These are phyloP conservation scores for Acanthurus tractus DNA, from an alignment of 2,797 vertebrate genomes.

Conservation along the genomic window DNA sequence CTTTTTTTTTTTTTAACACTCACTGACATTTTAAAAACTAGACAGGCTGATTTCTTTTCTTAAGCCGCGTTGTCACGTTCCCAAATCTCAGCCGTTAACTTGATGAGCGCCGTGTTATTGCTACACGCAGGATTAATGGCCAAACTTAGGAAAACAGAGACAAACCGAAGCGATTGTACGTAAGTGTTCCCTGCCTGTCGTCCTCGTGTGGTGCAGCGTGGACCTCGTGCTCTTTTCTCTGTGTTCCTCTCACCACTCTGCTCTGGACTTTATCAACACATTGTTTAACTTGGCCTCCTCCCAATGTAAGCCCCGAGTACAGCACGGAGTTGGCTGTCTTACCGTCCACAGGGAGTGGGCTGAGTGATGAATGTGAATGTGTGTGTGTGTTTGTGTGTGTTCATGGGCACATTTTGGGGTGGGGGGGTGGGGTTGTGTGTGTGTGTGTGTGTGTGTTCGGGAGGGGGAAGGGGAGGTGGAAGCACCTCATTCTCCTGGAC, in stretches of 20 bases:
- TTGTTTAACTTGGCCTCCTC: slow-evolving; percentile 85
- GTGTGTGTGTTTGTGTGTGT: slow-evolving; percentile 51
- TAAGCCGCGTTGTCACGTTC: slow-evolving; percentile 6
- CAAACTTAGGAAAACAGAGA: slow-evolving; percentile 36
- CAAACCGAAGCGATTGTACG: slow-evolving; percentile 54
- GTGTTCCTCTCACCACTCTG: slow-evolving; percentile 73
- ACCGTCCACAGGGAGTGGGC: slow-evolving; percentile 67
- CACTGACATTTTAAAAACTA: not conserved
- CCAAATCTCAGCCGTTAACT: slow-evolving; percentile 37
- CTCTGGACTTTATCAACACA: slow-evolving; percentile 86
- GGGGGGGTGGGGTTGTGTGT: no score
- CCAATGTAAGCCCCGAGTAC: slow-evolving; percentile 80
- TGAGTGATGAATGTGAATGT: slow-evolving; percentile 49
- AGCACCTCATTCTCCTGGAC: slow-evolving; percentile 72
- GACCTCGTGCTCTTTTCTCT: slow-evolving; percentile 50
- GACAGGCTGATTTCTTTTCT: no score
- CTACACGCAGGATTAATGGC: slow-evolving; percentile 24
- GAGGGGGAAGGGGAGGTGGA: slow-evolving; percentile 56
- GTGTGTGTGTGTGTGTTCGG: slow-evolving; percentile 52
- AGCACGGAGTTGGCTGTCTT: slow-evolving; percentile 72
- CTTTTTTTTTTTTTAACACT: not conserved
- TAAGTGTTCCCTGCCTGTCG: slow-evolving; percentile 64
- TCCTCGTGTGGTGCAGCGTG: slow-evolving; percentile 41
- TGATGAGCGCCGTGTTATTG: slow-evolving; percentile 12
- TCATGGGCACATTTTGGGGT: slow-evolving; percentile 63